Evolutionary conservation across 2,888 invertebrate genomes (phyloP), one percentile per base, ranked within the genome.

Genomic region (Atrina japonica): DNA sequence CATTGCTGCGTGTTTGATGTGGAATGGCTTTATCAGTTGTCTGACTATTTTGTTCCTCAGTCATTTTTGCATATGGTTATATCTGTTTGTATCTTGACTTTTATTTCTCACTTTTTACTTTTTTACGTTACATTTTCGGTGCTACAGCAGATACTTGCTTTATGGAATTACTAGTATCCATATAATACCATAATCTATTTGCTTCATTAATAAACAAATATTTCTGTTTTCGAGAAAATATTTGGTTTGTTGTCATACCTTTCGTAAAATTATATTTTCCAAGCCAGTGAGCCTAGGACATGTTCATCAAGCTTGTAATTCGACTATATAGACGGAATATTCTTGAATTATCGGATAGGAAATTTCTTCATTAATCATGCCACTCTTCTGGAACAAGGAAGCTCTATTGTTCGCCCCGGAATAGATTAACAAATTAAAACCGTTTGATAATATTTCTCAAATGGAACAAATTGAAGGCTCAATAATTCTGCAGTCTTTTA

Each of bases 221-320:
- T 64, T 25, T 40, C 27, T 40, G 35, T 64, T 30, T 41, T 41
- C 53, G 53, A 52, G 49, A 58, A 60, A 52, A 60, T 60, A 60
- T 67, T 60, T 60, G 50, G 52, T 60, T 67, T 60, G 21, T 25
- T 30, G 35, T 49, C 47, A 52, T n/a, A 25, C 23, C 47, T 56
- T 50, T 35, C 43, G 29, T 49, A 63, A 63, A 63, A 66, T 72
- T 67, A 66, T 72, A 72, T 72, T 72, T 72, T 72, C 71, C 71
- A 61, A 67, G 47, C 64, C 71, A 67, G 45, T 55, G 71, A 58
- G 27, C 52, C 52, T 23, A 61, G 56, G 66, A 72, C 71, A 56
- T 67, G 67, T 58, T 67, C 71, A 72, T 18, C 50, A 30, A 47
- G 66, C 71, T 50, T 72, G 67, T 72, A 72, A 72, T 72, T 66